Percentiles rank a stretch among this genome's conserved stretches.
These are phyloP conservation scores for Pardalotus punctatus DNA, from an alignment of 2,113 vertebrate species.

Conservation along the genomic window DNA sequence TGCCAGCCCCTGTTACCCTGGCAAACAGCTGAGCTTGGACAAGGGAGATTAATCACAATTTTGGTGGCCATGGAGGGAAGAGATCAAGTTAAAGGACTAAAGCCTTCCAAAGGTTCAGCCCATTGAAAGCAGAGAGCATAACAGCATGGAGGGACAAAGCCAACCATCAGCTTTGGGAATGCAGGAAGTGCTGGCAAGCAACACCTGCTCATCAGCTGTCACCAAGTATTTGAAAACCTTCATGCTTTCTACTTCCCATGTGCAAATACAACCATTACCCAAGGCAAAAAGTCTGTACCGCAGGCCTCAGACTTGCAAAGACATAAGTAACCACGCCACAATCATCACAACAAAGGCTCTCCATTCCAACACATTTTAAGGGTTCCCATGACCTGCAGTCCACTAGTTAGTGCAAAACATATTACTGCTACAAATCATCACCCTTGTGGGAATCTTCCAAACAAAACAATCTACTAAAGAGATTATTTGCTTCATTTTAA, in stretches of 20 bases:
- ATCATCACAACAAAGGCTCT: neutral
- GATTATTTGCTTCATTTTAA: neutral
- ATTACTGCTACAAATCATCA: neutral
- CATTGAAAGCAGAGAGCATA: neutral
- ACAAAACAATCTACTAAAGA: neutral
- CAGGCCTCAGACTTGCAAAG: neutral
- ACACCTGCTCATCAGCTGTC: neutral
- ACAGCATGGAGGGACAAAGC: neutral
- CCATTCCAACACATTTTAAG: fast-evolving
- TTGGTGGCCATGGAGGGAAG: fast-evolving
- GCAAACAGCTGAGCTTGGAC: neutral
- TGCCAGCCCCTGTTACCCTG: neutral
- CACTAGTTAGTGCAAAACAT: neutral
- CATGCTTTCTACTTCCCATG: neutral
- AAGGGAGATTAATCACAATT: neutral
- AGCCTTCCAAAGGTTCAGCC: neutral
- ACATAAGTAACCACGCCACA: neutral
- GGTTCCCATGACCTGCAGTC: neutral
- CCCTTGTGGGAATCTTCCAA: neutral
- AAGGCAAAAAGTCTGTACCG: neutral
- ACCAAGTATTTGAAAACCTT: neutral
- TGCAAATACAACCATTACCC: neutral
- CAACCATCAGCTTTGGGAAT: neutral
- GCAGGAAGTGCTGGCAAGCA: neutral
- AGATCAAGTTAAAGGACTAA: neutral